phyloP scores from a whole-genome alignment of 1,140 invertebrate genomes.

The Bombus sylvicola region DNA sequence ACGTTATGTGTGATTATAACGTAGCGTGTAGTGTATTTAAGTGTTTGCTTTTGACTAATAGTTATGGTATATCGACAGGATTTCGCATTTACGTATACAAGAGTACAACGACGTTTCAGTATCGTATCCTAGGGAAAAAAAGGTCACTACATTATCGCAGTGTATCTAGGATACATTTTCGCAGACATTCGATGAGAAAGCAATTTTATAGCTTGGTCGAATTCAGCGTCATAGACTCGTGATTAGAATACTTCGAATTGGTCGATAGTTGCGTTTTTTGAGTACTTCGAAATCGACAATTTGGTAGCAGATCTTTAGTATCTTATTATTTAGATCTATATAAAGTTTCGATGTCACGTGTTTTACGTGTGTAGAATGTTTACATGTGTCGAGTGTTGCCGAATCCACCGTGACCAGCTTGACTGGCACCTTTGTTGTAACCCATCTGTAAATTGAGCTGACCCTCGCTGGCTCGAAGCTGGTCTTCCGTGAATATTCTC shows the following conservation, averaged over 20 bases:
- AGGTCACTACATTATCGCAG: background rate
- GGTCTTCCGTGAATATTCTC: slow-evolving; percentile 96
- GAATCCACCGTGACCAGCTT: slow-evolving; percentile 93
- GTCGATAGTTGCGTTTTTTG: background rate
- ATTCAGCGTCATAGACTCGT: background rate
- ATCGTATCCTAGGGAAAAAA: background rate
- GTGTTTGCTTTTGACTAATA: background rate
- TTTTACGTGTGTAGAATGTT: slow-evolving; percentile 66
- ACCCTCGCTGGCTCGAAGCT: slow-evolving; percentile 94
- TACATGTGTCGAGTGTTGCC: slow-evolving; percentile 98
- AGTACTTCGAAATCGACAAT: background rate
- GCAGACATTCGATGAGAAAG: background rate
- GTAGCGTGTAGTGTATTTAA: background rate
- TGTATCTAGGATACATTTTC: background rate
- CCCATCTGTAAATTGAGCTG: slow-evolving; percentile 98
- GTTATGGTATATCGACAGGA: background rate
- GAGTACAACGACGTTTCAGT: background rate
- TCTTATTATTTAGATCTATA: background rate
- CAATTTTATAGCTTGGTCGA: background rate
- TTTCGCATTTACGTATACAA: slow-evolving; percentile 22
- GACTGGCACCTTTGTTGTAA: slow-evolving; percentile 96
- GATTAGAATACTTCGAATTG: background rate
- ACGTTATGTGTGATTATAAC: background rate
- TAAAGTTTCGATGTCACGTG: background rate
- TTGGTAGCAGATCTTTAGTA: background rate